Evolutionary conservation across 2,888 invertebrate genomes (phyloP).

Genomic region (Altica lythri): DNA sequence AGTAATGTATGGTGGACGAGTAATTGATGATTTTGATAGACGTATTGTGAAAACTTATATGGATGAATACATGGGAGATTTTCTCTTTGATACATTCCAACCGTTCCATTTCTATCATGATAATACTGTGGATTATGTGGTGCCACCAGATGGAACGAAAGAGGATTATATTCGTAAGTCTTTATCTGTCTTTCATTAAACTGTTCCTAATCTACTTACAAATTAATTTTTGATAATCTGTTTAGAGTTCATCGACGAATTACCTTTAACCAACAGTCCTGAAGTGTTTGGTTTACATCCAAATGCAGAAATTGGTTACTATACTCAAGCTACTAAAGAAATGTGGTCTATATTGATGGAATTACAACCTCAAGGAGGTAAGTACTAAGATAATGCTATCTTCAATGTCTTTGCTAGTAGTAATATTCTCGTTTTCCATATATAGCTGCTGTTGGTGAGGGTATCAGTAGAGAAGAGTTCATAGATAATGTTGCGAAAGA

Average conservation of each 20-base stretch:
- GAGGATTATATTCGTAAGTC: constrained; percentile 72
- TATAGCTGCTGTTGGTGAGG: constrained; percentile 70
- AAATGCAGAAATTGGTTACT: constrained; percentile 95
- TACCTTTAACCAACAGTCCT: constrained; percentile 84
- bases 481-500: constrained; percentile 80
- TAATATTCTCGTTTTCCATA: too few species aligned
- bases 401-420: too few species aligned
- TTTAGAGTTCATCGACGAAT: constrained; percentile 74
- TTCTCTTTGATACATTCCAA: constrained; percentile 88
- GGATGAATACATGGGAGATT: constrained; percentile 95
- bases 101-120: constrained; percentile 89
- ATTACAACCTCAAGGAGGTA: constrained; percentile 88
- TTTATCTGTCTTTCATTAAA: not conserved
- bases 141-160: constrained; percentile 71
- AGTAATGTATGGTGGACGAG: constrained; percentile 94
- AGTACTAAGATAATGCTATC: constrained; percentile 44
- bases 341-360: constrained; percentile 88
- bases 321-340: constrained; percentile 82
- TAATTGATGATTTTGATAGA: constrained; percentile 90
- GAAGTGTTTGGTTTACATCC: constrained; percentile 92
- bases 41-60: constrained; percentile 86
- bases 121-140: constrained; percentile 73
- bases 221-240: not conserved
- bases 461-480: constrained; percentile 84
- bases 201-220: not conserved